A percentile compares a stretch with the other conserved stretches of the same genome.
Evolutionary conservation across 1,140 invertebrate species (phyloP).

Genomic region (Orchestia grillus): DNA sequence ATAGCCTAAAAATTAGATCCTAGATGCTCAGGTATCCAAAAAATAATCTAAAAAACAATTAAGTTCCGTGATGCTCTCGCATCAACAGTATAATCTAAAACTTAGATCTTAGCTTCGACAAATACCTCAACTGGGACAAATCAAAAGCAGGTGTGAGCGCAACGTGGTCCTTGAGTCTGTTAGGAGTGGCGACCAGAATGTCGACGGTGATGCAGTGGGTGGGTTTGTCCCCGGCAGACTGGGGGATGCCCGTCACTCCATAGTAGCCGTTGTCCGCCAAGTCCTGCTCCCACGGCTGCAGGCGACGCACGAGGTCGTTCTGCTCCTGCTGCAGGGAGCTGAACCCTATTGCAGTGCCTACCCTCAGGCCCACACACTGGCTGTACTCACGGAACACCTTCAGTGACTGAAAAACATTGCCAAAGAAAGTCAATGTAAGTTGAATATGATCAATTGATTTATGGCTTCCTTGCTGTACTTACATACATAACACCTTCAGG

Average conservation of each 20-base stretch:
- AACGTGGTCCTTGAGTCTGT: conserved; percentile 23
- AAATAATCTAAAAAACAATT: no score
- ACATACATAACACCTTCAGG: background rate
- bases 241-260: background rate
- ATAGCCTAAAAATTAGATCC: no score
- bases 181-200: conserved; percentile 15
- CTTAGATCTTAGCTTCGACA: no score
- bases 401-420: background rate
- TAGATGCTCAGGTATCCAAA: no score
- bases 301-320: background rate
- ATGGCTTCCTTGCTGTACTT: background rate
- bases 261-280: background rate
- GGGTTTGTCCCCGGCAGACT: no score
- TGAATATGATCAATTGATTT: no score
- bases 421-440: no score
- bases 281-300: background rate
- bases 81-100: no score
- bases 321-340: conserved; percentile 8
- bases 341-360: background rate
- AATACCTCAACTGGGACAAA: conserved; percentile 21
- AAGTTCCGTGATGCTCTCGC: no score
- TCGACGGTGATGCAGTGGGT: background rate
- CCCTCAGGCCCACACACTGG: background rate
- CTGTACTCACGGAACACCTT: conserved; percentile 39
- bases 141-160: conserved; percentile 31